A percentile compares a stretch with the other conserved stretches of the same genome.
Evolutionary conservation across 1,140 invertebrate species (phyloP).

Genomic region (Drosophila fuyamai): DNA sequence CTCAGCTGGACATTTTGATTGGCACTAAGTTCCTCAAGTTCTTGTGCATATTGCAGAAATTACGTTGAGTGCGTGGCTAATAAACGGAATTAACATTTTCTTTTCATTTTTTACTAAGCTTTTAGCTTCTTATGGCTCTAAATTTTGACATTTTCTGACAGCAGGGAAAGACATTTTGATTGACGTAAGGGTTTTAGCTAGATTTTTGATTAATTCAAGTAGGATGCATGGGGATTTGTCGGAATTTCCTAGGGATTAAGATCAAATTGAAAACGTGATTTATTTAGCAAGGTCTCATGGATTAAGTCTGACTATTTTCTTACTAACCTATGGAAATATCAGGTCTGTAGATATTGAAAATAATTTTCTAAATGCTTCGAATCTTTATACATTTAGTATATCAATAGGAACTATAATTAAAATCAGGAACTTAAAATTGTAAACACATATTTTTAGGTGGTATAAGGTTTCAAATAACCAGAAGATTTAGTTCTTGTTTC

Average conservation of each 20-base stretch:
- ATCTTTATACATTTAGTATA: no score
- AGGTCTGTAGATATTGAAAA: no score
- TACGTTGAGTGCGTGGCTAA: not conserved
- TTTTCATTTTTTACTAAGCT: slow-evolving; percentile 11
- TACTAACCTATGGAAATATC: no score
- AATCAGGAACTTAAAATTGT: not conserved
- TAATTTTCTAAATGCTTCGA: no score
- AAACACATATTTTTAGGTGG: slow-evolving; percentile 7
- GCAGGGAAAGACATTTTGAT: slow-evolving; percentile 4
- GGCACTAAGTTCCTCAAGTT: slow-evolving; percentile 25
- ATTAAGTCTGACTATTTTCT: no score
- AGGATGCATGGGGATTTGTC: no score
- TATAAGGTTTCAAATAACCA: not conserved
- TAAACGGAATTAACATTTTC: slow-evolving; percentile 30
- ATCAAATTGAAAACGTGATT: no score
- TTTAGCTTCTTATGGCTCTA: not conserved
- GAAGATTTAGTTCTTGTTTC: not conserved
- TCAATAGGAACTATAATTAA: no score
- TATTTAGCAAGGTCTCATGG: no score
- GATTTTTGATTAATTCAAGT: not conserved
- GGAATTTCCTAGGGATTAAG: no score
- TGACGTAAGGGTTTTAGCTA: not conserved
- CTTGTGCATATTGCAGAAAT: not conserved
- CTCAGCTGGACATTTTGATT: slow-evolving; percentile 35
- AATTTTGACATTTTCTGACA: slow-evolving; percentile 2